Evolutionary conservation across 2,113 vertebrate genomes (phyloP), one percentile per base, ranked within the genome.

Genomic region (Origma solitaria): DNA sequence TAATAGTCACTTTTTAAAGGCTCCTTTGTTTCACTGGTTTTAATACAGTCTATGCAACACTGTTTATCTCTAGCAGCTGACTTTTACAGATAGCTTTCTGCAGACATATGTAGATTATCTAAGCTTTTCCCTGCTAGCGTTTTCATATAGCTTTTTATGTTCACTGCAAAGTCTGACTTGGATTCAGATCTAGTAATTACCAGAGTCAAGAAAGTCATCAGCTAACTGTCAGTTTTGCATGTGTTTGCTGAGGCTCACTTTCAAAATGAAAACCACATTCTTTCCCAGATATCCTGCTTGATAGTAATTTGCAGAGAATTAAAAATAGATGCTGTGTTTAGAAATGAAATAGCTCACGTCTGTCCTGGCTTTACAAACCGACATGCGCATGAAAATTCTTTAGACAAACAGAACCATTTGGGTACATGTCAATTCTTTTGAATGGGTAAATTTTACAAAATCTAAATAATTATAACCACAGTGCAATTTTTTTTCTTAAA

Each of bases 131-230:
- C 45, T 80, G 10, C 61, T 69, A 56, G 22, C 30, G 19, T 83
- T 93, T 95, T 81, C 45, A 86, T 75, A n/a, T 16, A 64, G n/a
- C 28, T 86, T 81, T 90, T 78, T 71, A 47, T 60, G 56, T 44
- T 78, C 40, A n/a, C 31, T 91, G 53, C 6, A 21, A 71, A 87
- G 9, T 79, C 80, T 90, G 82, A 88, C 45, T 89, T 76, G 70
- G 81, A 80, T 95, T 94, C 66, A 85, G 82, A 94, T 85, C 81
- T 69, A 37, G 61, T 87, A 95, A 95, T 94, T 95, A 79, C 47
- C 7, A 30, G 47, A 89, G 73, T 92, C 61, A 87, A 68, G 60
- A 40, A 78, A 87, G 38, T 65, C 38, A 84, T 87, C 61, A 71
- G 77, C 57, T 77, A 35, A 69, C 82, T 86, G n/a, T 61, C 70